These are phyloP conservation scores for Tinamus guttatus DNA, from an alignment of 2,113 vertebrate genomes.

Conservation along the genomic window DNA sequence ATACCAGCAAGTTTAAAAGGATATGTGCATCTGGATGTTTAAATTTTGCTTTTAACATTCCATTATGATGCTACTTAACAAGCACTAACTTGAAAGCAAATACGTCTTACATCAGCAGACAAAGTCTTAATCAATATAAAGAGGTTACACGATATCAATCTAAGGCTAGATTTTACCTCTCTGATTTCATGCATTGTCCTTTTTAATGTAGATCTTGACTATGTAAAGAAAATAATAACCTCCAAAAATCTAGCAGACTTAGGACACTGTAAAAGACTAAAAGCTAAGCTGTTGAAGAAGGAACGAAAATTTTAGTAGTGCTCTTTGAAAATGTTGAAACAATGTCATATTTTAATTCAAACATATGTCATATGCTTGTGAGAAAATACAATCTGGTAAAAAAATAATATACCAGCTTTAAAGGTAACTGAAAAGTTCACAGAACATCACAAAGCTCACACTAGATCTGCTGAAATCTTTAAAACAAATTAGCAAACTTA, in stretches of 20 bases:
- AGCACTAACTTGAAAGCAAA: neutral
- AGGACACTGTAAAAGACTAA: neutral
- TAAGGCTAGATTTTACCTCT: neutral
- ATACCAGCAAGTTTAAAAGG: neutral
- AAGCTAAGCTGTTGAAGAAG: neutral
- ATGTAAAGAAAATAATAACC: neutral
- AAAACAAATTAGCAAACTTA: neutral
- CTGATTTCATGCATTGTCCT: neutral
- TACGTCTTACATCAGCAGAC: neutral
- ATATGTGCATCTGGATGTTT: neutral
- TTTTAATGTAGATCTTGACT: neutral
- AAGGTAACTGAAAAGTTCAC: neutral
- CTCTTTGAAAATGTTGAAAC: neutral
- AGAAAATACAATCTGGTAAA: neutral
- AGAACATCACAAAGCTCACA: neutral
- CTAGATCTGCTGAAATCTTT: neutral
- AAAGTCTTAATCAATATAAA: neutral
- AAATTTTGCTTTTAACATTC: neutral
- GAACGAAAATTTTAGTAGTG: rapidly evolving
- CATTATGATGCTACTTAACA: neutral
- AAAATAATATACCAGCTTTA: neutral
- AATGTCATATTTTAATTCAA: neutral
- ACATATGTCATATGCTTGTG: neutral
- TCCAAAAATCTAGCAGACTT: neutral
- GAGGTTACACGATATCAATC: neutral